Evolutionary conservation across 2,113 vertebrate species (phyloP).

Genomic region (Bubalus kerabau): DNA sequence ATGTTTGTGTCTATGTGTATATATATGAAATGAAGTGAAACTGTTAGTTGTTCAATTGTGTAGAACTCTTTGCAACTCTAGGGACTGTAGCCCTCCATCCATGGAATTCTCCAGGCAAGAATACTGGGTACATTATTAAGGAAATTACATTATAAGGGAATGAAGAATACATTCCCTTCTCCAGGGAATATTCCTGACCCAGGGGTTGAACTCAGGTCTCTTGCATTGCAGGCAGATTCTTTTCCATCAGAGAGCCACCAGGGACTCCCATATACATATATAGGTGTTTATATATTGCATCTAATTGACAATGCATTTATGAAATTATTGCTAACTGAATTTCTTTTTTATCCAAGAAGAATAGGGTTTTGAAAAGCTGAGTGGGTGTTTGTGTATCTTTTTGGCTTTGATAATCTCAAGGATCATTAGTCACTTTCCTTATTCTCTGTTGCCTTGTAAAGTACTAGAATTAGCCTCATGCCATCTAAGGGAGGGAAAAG

Average conservation of each 20-base stretch:
- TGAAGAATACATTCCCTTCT: neutral
- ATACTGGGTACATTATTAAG: neutral
- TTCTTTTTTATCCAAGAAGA: neutral
- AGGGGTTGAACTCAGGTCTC: neutral
- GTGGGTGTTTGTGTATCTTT: neutral
- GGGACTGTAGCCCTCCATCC: neutral
- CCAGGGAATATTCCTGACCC: neutral
- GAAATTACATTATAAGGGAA: neutral
- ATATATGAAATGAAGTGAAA: neutral
- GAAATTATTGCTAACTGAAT: neutral
- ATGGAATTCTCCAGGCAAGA: neutral
- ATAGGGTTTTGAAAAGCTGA: neutral
- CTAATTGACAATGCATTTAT: neutral
- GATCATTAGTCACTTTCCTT: neutral
- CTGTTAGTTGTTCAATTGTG: neutral
- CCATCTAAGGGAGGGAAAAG: neutral
- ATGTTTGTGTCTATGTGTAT: neutral
- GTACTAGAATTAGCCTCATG: neutral
- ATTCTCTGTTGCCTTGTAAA: neutral
- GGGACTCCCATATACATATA: neutral
- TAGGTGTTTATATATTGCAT: neutral
- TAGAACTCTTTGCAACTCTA: neutral
- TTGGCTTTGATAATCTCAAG: neutral
- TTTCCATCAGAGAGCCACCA: neutral
- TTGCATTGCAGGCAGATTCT: neutral